phyloP scores from a whole-genome alignment of 2,113 vertebrate genomes.

The Nyctibius bracteatus region DNA sequence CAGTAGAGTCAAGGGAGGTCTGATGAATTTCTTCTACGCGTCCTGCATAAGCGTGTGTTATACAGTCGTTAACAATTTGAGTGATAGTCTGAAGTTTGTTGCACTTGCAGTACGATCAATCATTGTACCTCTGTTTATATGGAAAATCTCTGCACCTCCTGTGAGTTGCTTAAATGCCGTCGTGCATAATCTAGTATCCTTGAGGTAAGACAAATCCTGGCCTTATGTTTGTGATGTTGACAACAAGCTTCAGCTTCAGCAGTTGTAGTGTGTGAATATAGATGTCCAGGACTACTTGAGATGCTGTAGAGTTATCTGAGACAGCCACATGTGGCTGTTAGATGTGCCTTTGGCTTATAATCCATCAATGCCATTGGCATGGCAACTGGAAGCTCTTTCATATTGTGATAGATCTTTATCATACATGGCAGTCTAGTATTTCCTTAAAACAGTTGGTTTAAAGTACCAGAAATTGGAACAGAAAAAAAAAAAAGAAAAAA shows the following conservation, averaged over 20 bases:
- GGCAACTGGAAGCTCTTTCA: neutral
- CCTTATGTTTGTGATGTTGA: neutral
- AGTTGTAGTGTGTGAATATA: neutral
- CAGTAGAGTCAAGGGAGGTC: slow-evolving; percentile 17
- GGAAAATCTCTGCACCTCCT: neutral
- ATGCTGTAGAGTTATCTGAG: neutral
- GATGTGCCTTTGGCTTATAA: neutral
- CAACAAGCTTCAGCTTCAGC: neutral
- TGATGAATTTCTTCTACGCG: slow-evolving; percentile 26
- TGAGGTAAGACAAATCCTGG: neutral
- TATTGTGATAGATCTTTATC: neutral
- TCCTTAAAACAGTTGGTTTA: neutral
- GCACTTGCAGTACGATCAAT: neutral
- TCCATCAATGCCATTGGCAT: accelerated
- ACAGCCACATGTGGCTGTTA: neutral
- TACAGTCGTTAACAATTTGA: slow-evolving; percentile 12
- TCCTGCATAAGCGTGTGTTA: slow-evolving; percentile 30
- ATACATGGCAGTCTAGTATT: neutral
- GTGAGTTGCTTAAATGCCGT: neutral
- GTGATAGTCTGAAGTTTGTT: slow-evolving; percentile 17
- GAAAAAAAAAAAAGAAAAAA: neutral
- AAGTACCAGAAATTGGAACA: neutral
- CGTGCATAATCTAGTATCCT: neutral
- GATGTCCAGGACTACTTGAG: neutral
- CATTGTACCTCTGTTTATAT: neutral